Conservation (phyloP, 2,888 invertebrate species). For the Hypomecis atomaria region DNA sequence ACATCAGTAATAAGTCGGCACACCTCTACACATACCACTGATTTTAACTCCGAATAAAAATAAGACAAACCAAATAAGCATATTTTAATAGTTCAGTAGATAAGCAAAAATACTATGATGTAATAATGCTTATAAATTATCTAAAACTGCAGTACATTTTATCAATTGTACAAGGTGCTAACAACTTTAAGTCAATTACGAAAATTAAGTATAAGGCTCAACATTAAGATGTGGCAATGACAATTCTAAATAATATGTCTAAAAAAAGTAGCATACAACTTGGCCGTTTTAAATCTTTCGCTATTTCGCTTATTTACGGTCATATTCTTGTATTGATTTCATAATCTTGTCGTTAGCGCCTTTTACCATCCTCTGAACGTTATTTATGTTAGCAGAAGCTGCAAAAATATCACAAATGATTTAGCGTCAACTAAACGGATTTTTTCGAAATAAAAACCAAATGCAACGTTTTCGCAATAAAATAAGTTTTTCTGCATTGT, state of each 20-base stretch:
- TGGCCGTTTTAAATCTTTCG: conserved; percentile 33
- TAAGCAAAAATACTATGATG: too few relatives aligned
- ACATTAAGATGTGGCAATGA: too few relatives aligned
- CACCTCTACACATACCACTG: too few relatives aligned
- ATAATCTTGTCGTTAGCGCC: conserved; percentile 63
- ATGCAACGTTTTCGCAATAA: too few relatives aligned
- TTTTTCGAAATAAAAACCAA: too few relatives aligned
- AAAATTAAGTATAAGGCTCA: not conserved
- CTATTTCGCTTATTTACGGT: conserved; percentile 38
- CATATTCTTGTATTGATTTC: conserved; percentile 58
- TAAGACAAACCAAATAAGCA: too few relatives aligned
- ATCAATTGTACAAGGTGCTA: conserved; percentile 2
- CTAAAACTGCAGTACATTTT: not conserved
- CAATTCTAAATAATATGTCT: too few relatives aligned
- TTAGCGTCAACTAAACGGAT: too few relatives aligned
- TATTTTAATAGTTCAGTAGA: too few relatives aligned
- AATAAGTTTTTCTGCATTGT: too few relatives aligned
- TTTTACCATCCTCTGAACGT: conserved; percentile 64
- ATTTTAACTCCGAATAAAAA: too few relatives aligned
- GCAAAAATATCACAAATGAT: not conserved
- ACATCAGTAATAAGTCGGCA: too few relatives aligned
- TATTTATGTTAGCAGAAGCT: conserved; percentile 1
- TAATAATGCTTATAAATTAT: not conserved
- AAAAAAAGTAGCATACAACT: conserved; percentile 55
- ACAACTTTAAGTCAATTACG: not conserved